Evolutionary conservation across 2,888 invertebrate genomes (phyloP).

Genomic region (Corythucha ciliata): DNA sequence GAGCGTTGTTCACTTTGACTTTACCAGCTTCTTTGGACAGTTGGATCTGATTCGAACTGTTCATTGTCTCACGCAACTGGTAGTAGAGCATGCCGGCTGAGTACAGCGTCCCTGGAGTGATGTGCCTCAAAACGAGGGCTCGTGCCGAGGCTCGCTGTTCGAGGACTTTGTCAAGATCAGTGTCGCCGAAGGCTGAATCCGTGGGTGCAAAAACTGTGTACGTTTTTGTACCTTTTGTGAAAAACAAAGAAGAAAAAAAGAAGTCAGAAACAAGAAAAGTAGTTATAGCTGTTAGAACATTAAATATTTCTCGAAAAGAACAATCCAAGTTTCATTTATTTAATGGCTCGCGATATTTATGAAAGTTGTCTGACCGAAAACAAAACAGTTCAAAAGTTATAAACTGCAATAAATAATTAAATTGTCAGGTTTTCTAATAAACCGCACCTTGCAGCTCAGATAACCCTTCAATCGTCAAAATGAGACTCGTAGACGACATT

Average conservation of each 20-base stretch:
- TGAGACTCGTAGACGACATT: too few species aligned
- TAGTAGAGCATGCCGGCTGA: slow-evolving; percentile 82
- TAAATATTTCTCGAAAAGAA: too few species aligned
- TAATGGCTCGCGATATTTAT: too few species aligned
- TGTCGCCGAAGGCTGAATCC: slow-evolving; percentile 65
- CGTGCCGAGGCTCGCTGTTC: slow-evolving; percentile 54
- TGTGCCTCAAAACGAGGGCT: slow-evolving; percentile 64
- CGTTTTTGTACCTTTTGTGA: slow-evolving; percentile 61
- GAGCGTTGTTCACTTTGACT: slow-evolving; percentile 73
- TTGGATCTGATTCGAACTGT: slow-evolving; percentile 63
- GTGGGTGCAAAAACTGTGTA: slow-evolving; percentile 79
- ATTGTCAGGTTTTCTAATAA: too few species aligned
- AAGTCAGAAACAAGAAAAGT: too few species aligned
- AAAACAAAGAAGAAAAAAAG: slow-evolving; percentile 4
- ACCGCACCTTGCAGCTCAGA: too few species aligned
- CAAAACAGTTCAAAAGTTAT: too few species aligned
- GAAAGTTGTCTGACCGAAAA: too few species aligned
- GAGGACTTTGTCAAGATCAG: slow-evolving; percentile 52
- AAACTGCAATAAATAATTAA: too few species aligned
- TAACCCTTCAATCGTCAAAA: too few species aligned
- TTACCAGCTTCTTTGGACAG: slow-evolving; percentile 69
- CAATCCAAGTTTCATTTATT: too few species aligned
- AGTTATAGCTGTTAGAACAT: too few species aligned
- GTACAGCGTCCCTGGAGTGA: slow-evolving; percentile 68
- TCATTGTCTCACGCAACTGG: slow-evolving; percentile 70